Evolutionary conservation across 2,113 vertebrate genomes (phyloP), one percentile per base, ranked within the genome.

Genomic region (Podarcis muralis): DNA sequence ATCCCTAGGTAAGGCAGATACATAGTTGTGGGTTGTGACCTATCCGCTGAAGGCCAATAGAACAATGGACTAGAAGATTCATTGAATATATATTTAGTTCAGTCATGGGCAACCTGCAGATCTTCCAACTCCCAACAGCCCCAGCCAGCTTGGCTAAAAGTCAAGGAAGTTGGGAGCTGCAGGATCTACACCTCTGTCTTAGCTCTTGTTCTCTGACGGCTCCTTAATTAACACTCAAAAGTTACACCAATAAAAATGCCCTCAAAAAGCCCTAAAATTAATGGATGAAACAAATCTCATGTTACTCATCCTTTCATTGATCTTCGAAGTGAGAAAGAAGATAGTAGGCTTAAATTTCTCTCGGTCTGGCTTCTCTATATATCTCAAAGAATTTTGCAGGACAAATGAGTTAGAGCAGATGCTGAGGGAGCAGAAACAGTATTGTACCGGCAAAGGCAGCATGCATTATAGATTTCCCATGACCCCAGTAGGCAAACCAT

Each of bases 391-490:
- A 84, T 53, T 89, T 79, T 72, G 62, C 48, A 85, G 76, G 25
- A n/a, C 59, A 27, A 65, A 20, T 83, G 57, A 76, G 77, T 72
- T 35, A 81, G 35, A 66, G 87, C 48, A 80, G 48, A 71, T 85
- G 81, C 82, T 71, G 75, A 79, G 84, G 53, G 74, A 59, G 48
- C 81, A 88, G 74, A 84, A 88, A 72, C 6, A 13, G 48, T 79
- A 9, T 37, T 59, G 59, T 83, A 30, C 35, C 30, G 13, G 71
- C 22, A 48, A 65, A 65, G 59, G 75, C 35, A 84, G 22, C 32
- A 79, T 40, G 62, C 40, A 72, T 78, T n/a, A 37, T 78, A 37
- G 81, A 57, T 88, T 30, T 59, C 27, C 53, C 20, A 43, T 11
- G 11, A n/a, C 35, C 30, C 35, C 48, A 13, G 9, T 80, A 59